Percentiles rank a stretch among this genome's conserved stretches.
Conservation (phyloP, 2,797 vertebrate species). For the Hozukius guyotensis region DNA sequence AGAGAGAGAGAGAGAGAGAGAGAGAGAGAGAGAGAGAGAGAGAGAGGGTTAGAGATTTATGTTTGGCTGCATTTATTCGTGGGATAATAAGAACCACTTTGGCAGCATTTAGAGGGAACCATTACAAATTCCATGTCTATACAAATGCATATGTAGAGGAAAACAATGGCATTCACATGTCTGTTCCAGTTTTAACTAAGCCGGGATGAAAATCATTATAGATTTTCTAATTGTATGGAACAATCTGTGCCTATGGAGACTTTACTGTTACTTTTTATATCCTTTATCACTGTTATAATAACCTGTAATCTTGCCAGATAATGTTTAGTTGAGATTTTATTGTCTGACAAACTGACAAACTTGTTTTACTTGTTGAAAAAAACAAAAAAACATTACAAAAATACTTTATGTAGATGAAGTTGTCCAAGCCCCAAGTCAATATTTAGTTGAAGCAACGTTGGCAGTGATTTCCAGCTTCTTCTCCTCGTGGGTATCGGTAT, state of each 20-base stretch:
- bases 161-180: slow-evolving; percentile 41
- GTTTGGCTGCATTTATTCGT: slow-evolving; percentile 57
- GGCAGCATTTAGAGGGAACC: slow-evolving; percentile 55
- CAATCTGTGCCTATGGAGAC: slow-evolving; percentile 5
- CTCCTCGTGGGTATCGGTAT: background rate
- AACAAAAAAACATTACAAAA: background rate
- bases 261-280: background rate
- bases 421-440: background rate
- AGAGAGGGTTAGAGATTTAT: slow-evolving; percentile 12
- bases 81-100: slow-evolving; percentile 54
- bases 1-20: background rate
- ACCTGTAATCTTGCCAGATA: background rate
- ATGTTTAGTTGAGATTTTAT: background rate
- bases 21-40: background rate
- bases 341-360: background rate
- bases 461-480: background rate
- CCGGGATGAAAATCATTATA: slow-evolving; percentile 20
- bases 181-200: slow-evolving; percentile 39
- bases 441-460: background rate
- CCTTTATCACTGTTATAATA: background rate
- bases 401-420: background rate
- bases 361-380: background rate
- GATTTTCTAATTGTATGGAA: slow-evolving; percentile 22
- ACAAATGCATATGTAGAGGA: slow-evolving; percentile 43
- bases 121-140: slow-evolving; percentile 43